Evolutionary conservation across 2,113 vertebrate species (phyloP), one percentile per base, ranked within the genome.

Genomic region (Sylvicapra grimmia): DNA sequence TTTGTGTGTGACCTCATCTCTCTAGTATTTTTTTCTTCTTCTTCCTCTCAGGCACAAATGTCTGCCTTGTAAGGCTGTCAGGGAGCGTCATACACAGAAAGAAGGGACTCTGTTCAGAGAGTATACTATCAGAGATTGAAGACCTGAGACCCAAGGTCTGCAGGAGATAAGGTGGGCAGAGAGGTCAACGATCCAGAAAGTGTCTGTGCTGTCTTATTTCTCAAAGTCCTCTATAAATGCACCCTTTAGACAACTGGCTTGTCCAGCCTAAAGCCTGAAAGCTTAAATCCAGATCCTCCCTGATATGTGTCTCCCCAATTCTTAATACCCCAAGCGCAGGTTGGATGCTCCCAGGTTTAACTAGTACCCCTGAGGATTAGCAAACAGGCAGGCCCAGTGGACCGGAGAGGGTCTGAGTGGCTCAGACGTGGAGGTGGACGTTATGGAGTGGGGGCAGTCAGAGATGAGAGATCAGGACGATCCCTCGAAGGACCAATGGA

Each of bases 221-320:
- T 40, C 44, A 53, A 33, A 10, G 29, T 40, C 25, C 31, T 29
- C 31, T 33, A 14, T 1, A 21, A 36, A n/a, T 12, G 44, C 58
- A 13, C 27, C 33, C 10, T 33, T 51, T 27, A 11, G 7, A 33
- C 0, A 2, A 16, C 33, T 19, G 51, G 16, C 8, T 19, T 7
- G 40, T 51, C 84, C 12, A 31, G 27, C 16, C 59, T 9, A 13
- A 29, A 56, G 72, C 25, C 23, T 58, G 18, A 16, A 6, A 2
- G 25, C 40, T 18, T 65, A 51, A 87, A 25, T 27, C 31, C 25
- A 63, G 21, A 33, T 27, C 8, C 3, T 25, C 40, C 16, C 1
- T 0, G 0, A 23, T 16, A 16, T 3, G 25, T 6, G 23, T 36
- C 11, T 16, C 31, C 13, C 49, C 0, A 0, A 40, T 29, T 18